Base-by-base conservation (phyloP, 2,113 vertebrate species). In the Corapipo altera region DNA sequence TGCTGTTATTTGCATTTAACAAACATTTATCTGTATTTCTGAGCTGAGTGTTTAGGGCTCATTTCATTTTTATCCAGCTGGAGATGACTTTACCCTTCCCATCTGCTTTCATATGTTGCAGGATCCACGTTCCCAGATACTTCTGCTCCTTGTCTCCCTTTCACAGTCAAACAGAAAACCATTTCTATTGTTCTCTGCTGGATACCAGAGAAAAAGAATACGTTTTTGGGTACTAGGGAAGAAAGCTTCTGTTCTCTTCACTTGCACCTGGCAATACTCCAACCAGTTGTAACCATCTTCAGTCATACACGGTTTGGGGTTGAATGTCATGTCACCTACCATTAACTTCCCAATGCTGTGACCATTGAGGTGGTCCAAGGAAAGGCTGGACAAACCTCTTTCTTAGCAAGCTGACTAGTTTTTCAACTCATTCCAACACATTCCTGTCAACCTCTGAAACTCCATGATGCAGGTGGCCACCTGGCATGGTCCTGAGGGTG, bases 291-390 rank as follows among this genome's bases (percentile, higher is more conserved):
- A 64, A 11, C 27, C 20, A 1, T 37, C 18, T 61, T 80, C 3
- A 5, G 15, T 32, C 15, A 23, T 15, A 32, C 0, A 2, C 0
- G 2, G 4, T 28, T 54, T 80, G 67, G 51, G 54, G 16, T 49
- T 10, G 51, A 37, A 32, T 65, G 14, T 37, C 2, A 4, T 39
- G 57, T 67, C 51, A 59, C 15, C 17, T 62, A 21, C 28, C 10
- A 19, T 37, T 43, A 11, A 26, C 5, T 52, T 17, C 7, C 57
- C 32, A 44, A 32, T 33, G 54, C 70, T 61, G 18, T 55, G 16
- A 43, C 30, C 0, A 2, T 13, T 37, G 35, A 3, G 9, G 5
- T 62, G 24, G 55, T 79, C 33, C 28, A 3, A 51, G 35, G 33
- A 78, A 46, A 35, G 15, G 21, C 20, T 11, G 5, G 17, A 26